Evolutionary conservation across 2,113 vertebrate species (phyloP).

Genomic region (Rostratula benghalensis): DNA sequence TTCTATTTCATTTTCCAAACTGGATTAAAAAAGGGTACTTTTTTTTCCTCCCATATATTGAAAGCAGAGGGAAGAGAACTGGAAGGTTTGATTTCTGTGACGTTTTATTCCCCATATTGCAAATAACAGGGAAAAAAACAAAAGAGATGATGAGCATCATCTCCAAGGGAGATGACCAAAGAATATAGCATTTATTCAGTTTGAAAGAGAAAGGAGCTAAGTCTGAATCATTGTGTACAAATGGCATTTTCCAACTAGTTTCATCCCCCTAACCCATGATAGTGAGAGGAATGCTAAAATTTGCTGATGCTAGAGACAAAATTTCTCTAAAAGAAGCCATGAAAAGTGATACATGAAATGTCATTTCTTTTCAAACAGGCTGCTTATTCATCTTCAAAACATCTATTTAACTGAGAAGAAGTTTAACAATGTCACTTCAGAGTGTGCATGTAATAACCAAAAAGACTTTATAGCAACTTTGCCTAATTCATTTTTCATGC

Average conservation of each 20-base stretch:
- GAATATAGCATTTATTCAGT: not conserved
- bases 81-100: not conserved
- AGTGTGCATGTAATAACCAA: not conserved
- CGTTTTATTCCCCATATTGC: not conserved
- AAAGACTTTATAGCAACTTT: not conserved
- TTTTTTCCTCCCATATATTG: not conserved
- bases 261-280: not conserved
- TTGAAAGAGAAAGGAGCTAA: not conserved
- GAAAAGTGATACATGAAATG: not conserved
- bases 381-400: not conserved
- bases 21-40: not conserved
- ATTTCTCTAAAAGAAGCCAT: not conserved
- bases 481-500: not conserved
- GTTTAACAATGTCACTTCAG: not conserved
- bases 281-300: not conserved
- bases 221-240: not conserved
- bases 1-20: not conserved
- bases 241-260: not conserved
- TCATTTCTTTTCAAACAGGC: not conserved
- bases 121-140: not conserved
- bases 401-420: not conserved
- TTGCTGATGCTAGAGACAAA: not conserved
- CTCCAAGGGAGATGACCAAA: not conserved
- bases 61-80: not conserved
- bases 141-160: not conserved